Evolutionary conservation across 2,113 vertebrate species (phyloP).

Genomic region (Poicephalus gulielmi): DNA sequence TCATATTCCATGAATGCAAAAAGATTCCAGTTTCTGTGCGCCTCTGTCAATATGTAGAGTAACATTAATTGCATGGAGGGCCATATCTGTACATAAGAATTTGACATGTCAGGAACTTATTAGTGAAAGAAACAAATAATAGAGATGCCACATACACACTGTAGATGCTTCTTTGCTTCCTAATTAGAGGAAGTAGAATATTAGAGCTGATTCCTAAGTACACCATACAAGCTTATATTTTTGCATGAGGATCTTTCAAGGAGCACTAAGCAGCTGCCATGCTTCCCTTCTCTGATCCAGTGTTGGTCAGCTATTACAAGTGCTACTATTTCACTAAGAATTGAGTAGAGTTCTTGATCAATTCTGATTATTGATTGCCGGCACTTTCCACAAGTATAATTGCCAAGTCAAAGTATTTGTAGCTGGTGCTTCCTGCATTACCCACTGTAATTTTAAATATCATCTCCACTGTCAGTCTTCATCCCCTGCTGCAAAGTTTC

Average conservation of each 20-base stretch:
- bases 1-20: neutral
- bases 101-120: neutral
- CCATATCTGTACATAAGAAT: neutral
- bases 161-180: neutral
- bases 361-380: neutral
- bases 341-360: neutral
- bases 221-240: neutral
- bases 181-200: neutral
- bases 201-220: neutral
- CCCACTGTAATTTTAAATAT: neutral
- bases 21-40: neutral
- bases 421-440: neutral
- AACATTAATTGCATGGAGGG: neutral
- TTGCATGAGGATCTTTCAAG: neutral
- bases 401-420: neutral
- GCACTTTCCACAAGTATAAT: neutral
- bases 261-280: neutral
- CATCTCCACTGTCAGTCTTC: neutral
- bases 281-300: neutral
- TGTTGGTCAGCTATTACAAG: neutral
- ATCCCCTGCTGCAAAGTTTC: neutral
- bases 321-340: neutral
- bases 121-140: neutral
- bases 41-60: neutral
- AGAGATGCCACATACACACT: neutral